These are phyloP conservation scores for Anthonomus grandis DNA, from an alignment of 1,140 invertebrate genomes.

Conservation along the genomic window DNA sequence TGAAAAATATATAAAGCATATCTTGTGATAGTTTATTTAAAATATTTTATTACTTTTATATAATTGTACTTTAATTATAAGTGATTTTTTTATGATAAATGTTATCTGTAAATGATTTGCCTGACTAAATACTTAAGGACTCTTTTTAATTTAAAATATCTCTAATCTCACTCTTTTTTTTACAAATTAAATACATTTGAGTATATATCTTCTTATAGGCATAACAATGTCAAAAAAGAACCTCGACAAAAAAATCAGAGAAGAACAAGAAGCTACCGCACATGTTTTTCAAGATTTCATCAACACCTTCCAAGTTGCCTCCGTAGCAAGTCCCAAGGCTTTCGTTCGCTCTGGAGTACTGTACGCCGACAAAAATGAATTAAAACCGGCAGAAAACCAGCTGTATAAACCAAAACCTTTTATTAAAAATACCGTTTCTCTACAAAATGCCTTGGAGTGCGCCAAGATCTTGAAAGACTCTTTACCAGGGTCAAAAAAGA, in stretches of 20 bases:
- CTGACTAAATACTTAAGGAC: no score
- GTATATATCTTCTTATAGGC: no score
- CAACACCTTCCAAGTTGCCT: constrained; percentile 40
- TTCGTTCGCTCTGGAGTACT: constrained; percentile 43
- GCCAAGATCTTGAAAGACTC: constrained; percentile 39
- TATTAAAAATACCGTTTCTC: constrained; percentile 43
- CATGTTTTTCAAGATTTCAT: constrained; percentile 52
- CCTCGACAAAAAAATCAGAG: constrained; percentile 54
- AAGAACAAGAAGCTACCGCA: constrained; percentile 82
- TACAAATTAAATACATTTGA: no score
- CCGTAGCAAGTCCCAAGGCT: constrained; percentile 34
- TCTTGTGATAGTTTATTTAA: no score
- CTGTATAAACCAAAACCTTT: constrained; percentile 41
- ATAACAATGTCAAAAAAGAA: constrained; percentile 31
- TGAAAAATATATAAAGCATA: no score
- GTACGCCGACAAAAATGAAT: constrained; percentile 31
- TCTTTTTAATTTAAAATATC: background rate
- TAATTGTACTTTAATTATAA: no score
- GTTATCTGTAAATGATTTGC: no score
- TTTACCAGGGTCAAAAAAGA: constrained; percentile 49
- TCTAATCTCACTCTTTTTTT: no score
- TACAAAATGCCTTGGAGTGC: constrained; percentile 54
- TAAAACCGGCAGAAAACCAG: constrained; percentile 29
- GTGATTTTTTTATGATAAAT: no score
- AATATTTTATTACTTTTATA: no score